These are phyloP conservation scores for Crossaster papposus DNA, from an alignment of 53 echinoderm and acorn worm genomes.

Conservation along the genomic window DNA sequence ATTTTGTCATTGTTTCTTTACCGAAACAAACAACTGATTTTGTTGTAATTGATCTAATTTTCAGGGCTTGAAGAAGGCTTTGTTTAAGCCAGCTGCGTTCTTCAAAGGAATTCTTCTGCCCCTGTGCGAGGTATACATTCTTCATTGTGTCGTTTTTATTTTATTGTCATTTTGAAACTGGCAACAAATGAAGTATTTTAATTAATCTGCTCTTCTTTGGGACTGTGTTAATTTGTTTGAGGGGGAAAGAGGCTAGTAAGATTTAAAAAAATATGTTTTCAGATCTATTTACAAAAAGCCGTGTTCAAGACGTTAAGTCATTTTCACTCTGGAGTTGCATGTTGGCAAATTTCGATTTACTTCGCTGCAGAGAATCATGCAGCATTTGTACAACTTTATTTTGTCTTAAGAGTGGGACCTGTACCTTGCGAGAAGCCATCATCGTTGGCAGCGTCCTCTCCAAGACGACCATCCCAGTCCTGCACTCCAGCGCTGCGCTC, in stretches of 20 bases:
- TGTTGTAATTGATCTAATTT: background rate
- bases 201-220: too few relatives aligned
- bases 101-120: constrained; percentile 97
- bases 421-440: constrained; percentile 89
- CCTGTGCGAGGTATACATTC: constrained; percentile 92
- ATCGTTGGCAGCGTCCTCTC: constrained; percentile 89
- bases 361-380: background rate
- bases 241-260: too few relatives aligned
- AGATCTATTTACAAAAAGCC: too few relatives aligned
- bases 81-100: constrained; percentile 99
- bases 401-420: constrained; percentile 80
- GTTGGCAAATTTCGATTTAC: background rate
- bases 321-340: background rate
- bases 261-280: too few relatives aligned
- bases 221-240: too few relatives aligned
- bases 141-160: background rate
- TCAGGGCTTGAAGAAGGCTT: constrained; percentile 89
- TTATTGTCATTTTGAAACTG: too few relatives aligned
- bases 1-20: background rate
- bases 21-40: background rate
- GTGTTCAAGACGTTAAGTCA: too few relatives aligned
- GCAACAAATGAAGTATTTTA: too few relatives aligned
- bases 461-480: constrained; percentile 88
- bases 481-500: constrained; percentile 93
- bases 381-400: background rate